A percentile compares a stretch with the other conserved stretches of the same genome.
phyloP scores from a whole-genome alignment of 1,140 invertebrate genomes.

The Ostrea edulis region DNA sequence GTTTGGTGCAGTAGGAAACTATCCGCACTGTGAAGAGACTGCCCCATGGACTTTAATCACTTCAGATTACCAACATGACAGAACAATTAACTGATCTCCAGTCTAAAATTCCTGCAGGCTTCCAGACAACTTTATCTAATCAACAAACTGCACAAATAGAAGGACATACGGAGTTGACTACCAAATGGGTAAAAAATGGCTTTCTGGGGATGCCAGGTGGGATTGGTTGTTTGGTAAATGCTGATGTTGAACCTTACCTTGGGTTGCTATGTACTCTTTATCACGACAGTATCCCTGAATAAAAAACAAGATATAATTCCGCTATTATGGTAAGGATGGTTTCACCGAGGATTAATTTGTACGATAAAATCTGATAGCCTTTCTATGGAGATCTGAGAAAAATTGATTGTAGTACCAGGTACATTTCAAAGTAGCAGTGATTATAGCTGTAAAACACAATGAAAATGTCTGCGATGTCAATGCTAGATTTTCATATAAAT shows the following conservation, averaged over 20 bases:
- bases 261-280: constrained; percentile 72
- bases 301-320: constrained; percentile 6
- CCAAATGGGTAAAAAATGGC: neutral
- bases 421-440: no score
- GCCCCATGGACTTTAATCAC: neutral
- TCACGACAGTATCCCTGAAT: constrained; percentile 67
- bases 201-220: neutral
- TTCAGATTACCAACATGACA: constrained; percentile 31
- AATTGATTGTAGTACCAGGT: neutral
- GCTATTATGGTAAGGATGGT: constrained; percentile 9
- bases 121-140: constrained; percentile 5
- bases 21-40: neutral
- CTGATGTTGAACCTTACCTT: constrained; percentile 63
- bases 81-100: neutral
- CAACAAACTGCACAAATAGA: constrained; percentile 8
- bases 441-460: no score
- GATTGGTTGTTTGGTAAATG: neutral
- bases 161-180: neutral
- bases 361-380: neutral
- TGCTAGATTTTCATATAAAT: no score
- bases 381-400: neutral
- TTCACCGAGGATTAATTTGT: neutral
- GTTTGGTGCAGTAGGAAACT: neutral
- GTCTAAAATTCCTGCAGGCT: constrained; percentile 9
- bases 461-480: no score